Evolutionary conservation across 2,797 vertebrate species (phyloP), one percentile per base, ranked within the genome.

Genomic region (Cryptoblepharus egeriae): DNA sequence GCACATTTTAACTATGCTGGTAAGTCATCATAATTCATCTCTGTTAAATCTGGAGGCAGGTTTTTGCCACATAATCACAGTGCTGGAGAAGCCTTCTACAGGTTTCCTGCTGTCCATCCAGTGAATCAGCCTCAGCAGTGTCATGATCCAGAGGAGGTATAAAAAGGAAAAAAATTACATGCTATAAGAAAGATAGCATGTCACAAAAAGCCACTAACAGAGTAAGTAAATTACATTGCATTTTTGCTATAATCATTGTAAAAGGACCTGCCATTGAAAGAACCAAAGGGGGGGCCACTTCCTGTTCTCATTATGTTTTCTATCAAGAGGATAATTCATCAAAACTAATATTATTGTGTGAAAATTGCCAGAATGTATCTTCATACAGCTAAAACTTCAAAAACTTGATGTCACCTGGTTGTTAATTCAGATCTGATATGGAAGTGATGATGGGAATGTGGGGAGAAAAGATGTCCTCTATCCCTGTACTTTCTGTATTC

Each of bases 261-360:
- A n/a, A n/a, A n/a, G n/a, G n/a, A n/a, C n/a, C n/a, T n/a, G 13
- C 75, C 82, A 87, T 75, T 0, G 3, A 45, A 68, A 60, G 85
- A 78, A 77, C 80, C 45, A 39, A 88, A 87, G 11, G 55, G 0
- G 0, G 35, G 58, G 52, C n/a, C 55, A 55, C 68, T 87, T 87
- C 87, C 85, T 86, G 69, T 75, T 88, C 74, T 60, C 49, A 87
- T 75, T 82, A 70, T 81, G 82, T 84, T 84, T 80, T 88, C 71
- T 83, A 37, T 85, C 69, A 61, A 13, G 77, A 55, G 42, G 85
- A 61, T 42, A 83, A 39, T 87, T 90, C 80, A 88, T 88, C 79
- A 84, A 70, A 89, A 74, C 76, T 82, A 80, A 61, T 79, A 69
- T 35, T 81, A 15, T 65, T 45, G 61, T 16, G 4, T 24, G 4